These are phyloP conservation scores for Calameuta idolon DNA, from an alignment of 2,888 invertebrate genomes.

Conservation along the genomic window DNA sequence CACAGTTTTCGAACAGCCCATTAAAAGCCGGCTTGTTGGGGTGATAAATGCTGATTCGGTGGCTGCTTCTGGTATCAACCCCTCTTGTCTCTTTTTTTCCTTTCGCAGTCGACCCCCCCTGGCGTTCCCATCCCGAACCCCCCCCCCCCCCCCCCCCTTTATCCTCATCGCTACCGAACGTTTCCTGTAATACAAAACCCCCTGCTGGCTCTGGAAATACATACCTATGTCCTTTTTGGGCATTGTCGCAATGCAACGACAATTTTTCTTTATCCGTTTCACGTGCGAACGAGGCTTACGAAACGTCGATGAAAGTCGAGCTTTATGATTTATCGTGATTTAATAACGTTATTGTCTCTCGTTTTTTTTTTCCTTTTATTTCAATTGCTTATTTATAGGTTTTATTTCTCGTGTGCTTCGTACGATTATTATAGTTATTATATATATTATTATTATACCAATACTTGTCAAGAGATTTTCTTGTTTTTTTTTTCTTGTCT, in stretches of 20 bases:
- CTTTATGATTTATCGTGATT: neutral
- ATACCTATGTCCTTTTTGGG: neutral
- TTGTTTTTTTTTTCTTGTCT: neutral
- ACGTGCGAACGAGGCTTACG: neutral
- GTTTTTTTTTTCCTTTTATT: neutral
- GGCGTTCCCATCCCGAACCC: slow-evolving; percentile 24
- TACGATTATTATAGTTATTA: neutral
- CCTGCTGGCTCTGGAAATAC: neutral
- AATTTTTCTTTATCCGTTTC: neutral
- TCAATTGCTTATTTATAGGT: neutral
- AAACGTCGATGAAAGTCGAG: neutral
- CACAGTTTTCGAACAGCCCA: slow-evolving; percentile 61
- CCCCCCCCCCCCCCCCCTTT: neutral
- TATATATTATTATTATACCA: neutral
- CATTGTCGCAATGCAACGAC: neutral
- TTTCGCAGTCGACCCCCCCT: slow-evolving; percentile 31
- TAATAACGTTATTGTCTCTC: neutral
- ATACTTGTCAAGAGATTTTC: neutral
- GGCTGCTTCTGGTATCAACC: slow-evolving; percentile 18
- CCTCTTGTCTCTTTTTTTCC: slow-evolving; percentile 14
- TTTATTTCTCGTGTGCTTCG: neutral
- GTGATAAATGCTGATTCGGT: slow-evolving; percentile 61
- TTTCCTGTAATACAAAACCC: slow-evolving; percentile 2
- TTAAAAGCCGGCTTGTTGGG: slow-evolving; percentile 58
- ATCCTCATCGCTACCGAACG: neutral